phyloP scores from a whole-genome alignment of 2,797 vertebrate genomes.

The Sebastes minor region DNA sequence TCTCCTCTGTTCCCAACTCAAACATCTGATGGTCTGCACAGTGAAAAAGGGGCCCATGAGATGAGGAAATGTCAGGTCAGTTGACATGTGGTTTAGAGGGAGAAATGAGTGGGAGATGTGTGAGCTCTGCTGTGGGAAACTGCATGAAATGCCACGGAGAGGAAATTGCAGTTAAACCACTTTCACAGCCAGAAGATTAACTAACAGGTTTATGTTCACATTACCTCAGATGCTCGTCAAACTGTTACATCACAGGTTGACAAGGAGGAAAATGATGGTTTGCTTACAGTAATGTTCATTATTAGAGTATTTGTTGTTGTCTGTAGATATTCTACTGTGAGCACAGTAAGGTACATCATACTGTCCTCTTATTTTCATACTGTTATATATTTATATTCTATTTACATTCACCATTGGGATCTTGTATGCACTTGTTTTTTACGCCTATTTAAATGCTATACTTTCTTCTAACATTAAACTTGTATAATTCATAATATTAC shows the following conservation, averaged over 20 bases:
- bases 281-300: background rate
- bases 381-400: background rate
- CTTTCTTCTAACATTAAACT: too few relatives aligned
- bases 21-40: background rate
- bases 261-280: background rate
- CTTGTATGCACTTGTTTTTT: background rate
- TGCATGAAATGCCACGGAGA: conserved; percentile 3
- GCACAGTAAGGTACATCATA: background rate
- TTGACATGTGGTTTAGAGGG: conserved; percentile 31
- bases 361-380: background rate
- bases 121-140: conserved; percentile 24
- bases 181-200: background rate
- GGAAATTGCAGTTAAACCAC: conserved; percentile 4
- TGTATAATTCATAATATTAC: background rate
- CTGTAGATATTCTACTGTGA: background rate
- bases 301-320: background rate
- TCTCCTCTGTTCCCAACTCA: background rate
- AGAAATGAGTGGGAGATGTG: conserved; percentile 25
- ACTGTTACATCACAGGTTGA: background rate
- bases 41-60: conserved; percentile 23
- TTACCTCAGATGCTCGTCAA: background rate
- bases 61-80: conserved; percentile 46
- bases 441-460: background rate
- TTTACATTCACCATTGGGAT: background rate
- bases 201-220: background rate